Conservation (phyloP, 2,888 invertebrate species). For the Eulithis prunata region DNA sequence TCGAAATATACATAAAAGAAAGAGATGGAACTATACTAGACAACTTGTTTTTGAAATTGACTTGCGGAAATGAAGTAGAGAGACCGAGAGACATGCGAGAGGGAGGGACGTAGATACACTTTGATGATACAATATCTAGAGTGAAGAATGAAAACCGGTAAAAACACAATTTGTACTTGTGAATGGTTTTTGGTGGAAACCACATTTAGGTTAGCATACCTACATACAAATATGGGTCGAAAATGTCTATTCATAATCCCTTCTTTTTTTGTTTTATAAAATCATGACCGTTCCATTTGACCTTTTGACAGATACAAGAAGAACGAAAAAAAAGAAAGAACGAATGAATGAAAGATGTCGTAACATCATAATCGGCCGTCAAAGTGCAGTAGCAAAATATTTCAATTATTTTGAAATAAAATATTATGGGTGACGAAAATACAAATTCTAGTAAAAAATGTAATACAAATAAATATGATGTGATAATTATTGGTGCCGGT, state of each 20-base stretch:
- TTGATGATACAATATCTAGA: no score
- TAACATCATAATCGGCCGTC: constrained; percentile 72
- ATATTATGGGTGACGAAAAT: constrained; percentile 82
- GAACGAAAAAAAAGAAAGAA: not conserved
- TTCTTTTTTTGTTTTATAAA: no score
- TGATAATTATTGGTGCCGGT: constrained; percentile 93
- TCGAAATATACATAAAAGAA: constrained; percentile 38
- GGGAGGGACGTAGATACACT: not conserved
- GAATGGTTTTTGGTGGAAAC: no score
- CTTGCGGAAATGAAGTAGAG: constrained; percentile 52
- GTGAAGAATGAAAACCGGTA: not conserved
- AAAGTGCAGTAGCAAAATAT: constrained; percentile 67
- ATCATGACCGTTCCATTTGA: no score
- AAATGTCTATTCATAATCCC: no score
- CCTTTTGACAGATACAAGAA: not conserved
- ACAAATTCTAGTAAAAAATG: constrained; percentile 80
- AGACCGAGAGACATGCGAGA: constrained; percentile 1
- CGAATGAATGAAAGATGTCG: constrained; percentile 9
- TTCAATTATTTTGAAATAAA: constrained; percentile 63
- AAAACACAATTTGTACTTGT: no score
- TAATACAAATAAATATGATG: constrained; percentile 85
- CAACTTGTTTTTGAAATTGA: constrained; percentile 31
- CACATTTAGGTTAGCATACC: no score
- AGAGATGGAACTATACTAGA: constrained; percentile 48
- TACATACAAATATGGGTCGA: no score